These are phyloP conservation scores for Tragulus kanchil DNA, from an alignment of 2,113 vertebrate genomes.

Conservation along the genomic window DNA sequence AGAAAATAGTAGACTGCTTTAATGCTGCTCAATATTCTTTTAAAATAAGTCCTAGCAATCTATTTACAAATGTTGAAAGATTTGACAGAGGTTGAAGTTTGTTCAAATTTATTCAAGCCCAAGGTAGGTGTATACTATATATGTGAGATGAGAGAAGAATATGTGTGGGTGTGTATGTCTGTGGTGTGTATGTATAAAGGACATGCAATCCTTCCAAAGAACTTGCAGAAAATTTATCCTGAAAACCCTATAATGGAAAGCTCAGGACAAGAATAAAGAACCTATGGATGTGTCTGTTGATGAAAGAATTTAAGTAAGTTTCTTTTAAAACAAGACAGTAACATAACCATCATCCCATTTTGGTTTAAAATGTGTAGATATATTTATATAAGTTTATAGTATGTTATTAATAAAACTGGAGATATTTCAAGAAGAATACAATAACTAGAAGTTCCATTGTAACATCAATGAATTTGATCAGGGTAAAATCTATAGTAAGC, in stretches of 20 bases:
- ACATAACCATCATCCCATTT: conserved; percentile 9
- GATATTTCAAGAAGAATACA: background rate
- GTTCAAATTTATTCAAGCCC: background rate
- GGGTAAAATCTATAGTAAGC: background rate
- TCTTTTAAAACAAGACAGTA: background rate
- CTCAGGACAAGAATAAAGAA: conserved; percentile 41
- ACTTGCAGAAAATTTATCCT: conserved; percentile 50
- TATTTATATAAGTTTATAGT: background rate
- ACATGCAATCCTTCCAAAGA: background rate
- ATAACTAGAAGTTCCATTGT: background rate
- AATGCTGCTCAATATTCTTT: background rate
- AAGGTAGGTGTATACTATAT: background rate
- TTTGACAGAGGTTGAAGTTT: background rate
- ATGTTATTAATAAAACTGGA: background rate
- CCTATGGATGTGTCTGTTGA: background rate
- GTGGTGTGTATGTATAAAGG: background rate
- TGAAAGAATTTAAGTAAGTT: conserved; percentile 29
- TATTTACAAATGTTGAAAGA: background rate
- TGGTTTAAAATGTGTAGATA: background rate
- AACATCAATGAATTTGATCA: background rate
- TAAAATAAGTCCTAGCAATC: background rate
- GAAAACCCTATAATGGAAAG: conserved; percentile 19
- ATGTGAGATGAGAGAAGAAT: background rate
- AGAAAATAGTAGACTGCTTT: background rate
- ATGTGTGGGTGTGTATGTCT: background rate